Conservation (phyloP, 2,113 vertebrate species). For the Ictidomys tridecemlineatus region DNA sequence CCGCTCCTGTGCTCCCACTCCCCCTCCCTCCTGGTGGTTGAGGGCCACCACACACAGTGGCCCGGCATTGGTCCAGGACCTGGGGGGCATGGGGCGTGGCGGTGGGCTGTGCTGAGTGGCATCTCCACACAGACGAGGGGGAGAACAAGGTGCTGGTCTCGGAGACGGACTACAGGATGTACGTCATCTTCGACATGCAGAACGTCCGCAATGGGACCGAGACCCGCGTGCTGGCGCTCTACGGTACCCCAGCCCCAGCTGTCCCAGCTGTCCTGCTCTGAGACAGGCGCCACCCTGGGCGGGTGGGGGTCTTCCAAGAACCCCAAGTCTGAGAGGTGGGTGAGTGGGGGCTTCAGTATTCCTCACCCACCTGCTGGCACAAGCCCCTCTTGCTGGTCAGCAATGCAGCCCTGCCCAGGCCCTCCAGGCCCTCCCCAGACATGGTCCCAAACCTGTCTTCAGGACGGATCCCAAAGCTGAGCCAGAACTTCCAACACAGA, state of each 20-base stretch:
- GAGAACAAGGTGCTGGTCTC: background rate
- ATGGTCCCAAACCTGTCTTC: background rate
- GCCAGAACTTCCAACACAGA: background rate
- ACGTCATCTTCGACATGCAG: constrained; percentile 15
- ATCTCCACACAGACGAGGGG: background rate
- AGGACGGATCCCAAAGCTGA: background rate
- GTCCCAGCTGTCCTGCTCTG: background rate
- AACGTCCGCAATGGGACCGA: accelerated
- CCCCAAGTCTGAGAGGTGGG: background rate
- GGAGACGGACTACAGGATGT: background rate
- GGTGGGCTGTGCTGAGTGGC: accelerated
- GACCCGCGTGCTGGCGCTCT: background rate
- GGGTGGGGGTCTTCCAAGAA: background rate
- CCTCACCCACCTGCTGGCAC: background rate
- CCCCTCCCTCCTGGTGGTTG: background rate
- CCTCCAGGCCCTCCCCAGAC: background rate
- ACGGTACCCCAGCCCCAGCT: background rate
- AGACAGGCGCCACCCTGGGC: background rate
- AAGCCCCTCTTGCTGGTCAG: no score
- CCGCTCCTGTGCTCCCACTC: accelerated
- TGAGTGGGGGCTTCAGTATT: background rate
- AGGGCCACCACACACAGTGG: background rate
- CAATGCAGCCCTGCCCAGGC: background rate
- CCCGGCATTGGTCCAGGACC: background rate
- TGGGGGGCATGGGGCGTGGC: accelerated